phyloP scores from a whole-genome alignment of 2,113 vertebrate species.

The Theristicus caerulescens region DNA sequence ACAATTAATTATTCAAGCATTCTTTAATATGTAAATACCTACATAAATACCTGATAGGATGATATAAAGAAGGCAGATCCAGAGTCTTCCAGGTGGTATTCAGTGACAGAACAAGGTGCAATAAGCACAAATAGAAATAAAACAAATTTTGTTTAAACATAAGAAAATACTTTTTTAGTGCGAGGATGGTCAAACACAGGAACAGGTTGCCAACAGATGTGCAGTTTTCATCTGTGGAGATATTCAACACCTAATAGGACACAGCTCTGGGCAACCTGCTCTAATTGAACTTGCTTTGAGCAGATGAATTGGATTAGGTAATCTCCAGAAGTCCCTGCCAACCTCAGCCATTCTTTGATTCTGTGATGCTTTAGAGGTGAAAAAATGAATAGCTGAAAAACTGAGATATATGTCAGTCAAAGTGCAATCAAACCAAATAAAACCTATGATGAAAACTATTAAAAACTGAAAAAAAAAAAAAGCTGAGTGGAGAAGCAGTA shows the following conservation, averaged over 20 bases:
- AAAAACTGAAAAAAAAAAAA: not conserved
- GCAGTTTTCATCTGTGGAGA: not conserved
- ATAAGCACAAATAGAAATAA: not conserved
- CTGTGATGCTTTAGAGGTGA: not conserved
- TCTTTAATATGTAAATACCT: not conserved
- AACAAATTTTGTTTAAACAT: not conserved
- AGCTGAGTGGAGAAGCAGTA: not conserved
- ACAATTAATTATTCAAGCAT: not conserved
- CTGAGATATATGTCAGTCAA: not conserved
- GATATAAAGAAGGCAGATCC: not conserved
- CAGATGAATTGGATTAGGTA: not conserved
- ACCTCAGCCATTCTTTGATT: not conserved
- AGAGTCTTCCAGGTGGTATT: not conserved
- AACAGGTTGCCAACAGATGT: rapidly evolving
- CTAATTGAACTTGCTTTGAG: not conserved
- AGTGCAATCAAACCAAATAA: not conserved
- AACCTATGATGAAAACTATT: not conserved
- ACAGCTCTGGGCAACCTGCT: not conserved
- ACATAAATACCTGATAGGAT: not conserved
- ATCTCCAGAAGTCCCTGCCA: not conserved
- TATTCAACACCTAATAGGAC: not conserved
- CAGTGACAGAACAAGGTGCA: not conserved
- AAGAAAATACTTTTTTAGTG: not conserved
- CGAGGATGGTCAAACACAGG: not conserved
- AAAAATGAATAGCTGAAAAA: not conserved